These are phyloP conservation scores for Moxostoma hubbsi DNA, from an alignment of 2,797 vertebrate species.

Conservation along the genomic window DNA sequence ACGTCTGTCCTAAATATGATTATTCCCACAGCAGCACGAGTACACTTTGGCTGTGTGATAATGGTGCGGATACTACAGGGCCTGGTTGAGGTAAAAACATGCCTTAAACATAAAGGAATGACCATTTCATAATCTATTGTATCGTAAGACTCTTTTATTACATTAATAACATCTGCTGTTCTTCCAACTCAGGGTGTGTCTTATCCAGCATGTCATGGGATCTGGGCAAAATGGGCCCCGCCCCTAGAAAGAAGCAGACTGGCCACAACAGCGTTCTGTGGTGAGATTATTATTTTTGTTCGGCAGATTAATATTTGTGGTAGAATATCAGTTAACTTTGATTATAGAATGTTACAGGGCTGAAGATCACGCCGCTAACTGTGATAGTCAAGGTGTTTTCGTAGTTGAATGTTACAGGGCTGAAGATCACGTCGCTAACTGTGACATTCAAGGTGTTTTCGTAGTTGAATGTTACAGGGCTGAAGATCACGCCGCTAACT, in stretches of 20 bases:
- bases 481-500: no score
- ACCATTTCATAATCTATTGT: no score
- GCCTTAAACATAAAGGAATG: no score
- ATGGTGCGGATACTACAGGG: constrained; percentile 88
- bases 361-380: no score
- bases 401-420: no score
- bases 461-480: no score
- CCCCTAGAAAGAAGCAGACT: constrained; percentile 84
- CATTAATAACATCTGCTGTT: neutral
- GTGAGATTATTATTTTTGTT: constrained; percentile 64
- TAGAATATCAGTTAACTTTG: neutral
- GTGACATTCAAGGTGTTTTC: no score
- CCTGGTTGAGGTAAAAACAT: constrained; percentile 84
- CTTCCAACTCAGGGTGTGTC: constrained; percentile 78
- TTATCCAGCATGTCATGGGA: constrained; percentile 86
- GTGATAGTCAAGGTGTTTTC: no score
- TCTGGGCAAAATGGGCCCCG: constrained; percentile 88
- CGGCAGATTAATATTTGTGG: neutral
- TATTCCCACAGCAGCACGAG: constrained; percentile 85
- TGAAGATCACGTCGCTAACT: no score
- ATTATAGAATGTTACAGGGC: neutral
- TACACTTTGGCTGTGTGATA: constrained; percentile 89
- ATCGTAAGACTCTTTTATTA: no score
- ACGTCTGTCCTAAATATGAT: constrained; percentile 90
- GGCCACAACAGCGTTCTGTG: constrained; percentile 86